These are phyloP conservation scores for Scolopax mira DNA, from an alignment of 2,113 vertebrate species.

Conservation along the genomic window DNA sequence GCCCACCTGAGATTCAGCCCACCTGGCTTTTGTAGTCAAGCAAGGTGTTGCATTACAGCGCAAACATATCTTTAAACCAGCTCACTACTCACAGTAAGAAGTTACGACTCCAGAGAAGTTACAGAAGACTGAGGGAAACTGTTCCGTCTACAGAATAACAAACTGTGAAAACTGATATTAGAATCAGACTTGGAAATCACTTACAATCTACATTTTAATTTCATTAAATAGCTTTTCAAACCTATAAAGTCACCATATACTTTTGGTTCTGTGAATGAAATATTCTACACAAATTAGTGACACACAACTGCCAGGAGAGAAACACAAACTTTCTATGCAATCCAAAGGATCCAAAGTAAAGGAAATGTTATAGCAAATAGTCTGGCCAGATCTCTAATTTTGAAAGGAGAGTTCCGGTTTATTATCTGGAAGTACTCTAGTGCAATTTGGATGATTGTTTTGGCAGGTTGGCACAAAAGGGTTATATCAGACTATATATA, in stretches of 20 bases:
- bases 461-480: not conserved
- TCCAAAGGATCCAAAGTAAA: not conserved
- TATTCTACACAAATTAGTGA: not conserved
- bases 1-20: not conserved
- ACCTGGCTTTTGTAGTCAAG: not conserved
- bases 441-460: not conserved
- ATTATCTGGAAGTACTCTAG: not conserved
- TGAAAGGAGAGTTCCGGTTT: not conserved
- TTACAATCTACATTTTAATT: not conserved
- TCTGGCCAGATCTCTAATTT: not conserved
- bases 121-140: no score
- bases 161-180: not conserved
- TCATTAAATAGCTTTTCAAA: not conserved
- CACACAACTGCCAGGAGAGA: not conserved
- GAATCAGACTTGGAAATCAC: not conserved
- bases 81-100: not conserved
- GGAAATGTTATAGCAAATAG: not conserved
- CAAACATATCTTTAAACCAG: not conserved
- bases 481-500: not conserved
- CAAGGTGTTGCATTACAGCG: not conserved
- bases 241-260: not conserved
- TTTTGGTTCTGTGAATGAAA: not conserved
- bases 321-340: not conserved
- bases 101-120: no score
- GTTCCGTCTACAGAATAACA: not conserved